A percentile compares a stretch with the other conserved stretches of the same genome.
Evolutionary conservation across 2,113 vertebrate genomes (phyloP).

Genomic region (Microtus montanus): DNA sequence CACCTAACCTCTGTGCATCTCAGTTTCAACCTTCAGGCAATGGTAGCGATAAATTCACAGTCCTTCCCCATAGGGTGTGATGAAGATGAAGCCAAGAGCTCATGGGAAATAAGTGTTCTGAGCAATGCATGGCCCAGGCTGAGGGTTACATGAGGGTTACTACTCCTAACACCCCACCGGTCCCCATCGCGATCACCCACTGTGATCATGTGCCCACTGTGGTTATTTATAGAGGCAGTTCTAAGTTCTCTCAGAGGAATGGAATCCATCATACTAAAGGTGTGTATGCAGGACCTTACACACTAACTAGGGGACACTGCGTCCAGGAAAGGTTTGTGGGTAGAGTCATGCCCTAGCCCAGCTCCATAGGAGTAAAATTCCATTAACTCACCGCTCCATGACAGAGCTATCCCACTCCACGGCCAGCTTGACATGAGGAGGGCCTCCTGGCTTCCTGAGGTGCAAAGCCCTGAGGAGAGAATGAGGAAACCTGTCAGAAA

Average conservation of each 20-base stretch:
- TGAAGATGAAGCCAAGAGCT: not conserved
- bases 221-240: not conserved
- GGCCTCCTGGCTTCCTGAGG: conserved; percentile 89
- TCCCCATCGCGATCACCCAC: not conserved
- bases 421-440: conserved; percentile 93
- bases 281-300: accelerated
- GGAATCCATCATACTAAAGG: accelerated
- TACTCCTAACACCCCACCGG: not conserved
- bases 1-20: not conserved
- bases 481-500: not conserved
- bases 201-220: not conserved
- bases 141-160: not conserved
- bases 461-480: conserved; percentile 88
- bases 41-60: accelerated
- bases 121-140: not conserved
- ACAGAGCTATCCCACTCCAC: conserved; percentile 92
- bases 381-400: conserved; percentile 91
- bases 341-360: too few relatives aligned
- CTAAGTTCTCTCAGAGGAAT: not conserved
- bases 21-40: not conserved
- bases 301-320: accelerated
- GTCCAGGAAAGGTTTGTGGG: not conserved
- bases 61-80: not conserved
- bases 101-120: not conserved
- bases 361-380: accelerated